phyloP scores from a whole-genome alignment of 2,113 vertebrate genomes.

The Callocephalon fimbriatum region DNA sequence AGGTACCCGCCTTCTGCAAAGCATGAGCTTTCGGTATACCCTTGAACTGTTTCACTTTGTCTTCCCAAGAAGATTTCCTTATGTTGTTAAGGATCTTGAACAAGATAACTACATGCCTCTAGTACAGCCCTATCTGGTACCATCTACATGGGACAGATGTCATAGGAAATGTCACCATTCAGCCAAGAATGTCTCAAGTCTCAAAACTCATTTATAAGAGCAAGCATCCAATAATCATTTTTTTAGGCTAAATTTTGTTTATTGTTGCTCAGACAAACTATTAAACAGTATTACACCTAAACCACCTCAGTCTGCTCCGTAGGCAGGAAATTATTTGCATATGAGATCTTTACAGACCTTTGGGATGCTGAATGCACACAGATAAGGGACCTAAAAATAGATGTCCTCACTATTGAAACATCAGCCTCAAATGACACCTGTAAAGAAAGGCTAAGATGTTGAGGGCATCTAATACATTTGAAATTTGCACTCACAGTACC shows the following conservation, averaged over 20 bases:
- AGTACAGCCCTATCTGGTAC: background rate
- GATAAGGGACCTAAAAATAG: background rate
- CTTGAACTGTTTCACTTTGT: background rate
- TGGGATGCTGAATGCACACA: background rate
- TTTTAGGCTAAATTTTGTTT: background rate
- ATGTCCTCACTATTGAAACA: background rate
- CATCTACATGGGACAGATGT: background rate
- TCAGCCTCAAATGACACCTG: background rate
- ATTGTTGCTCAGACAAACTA: background rate
- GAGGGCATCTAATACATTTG: background rate
- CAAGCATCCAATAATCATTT: background rate
- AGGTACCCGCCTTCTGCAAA: background rate
- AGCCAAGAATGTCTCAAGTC: background rate
- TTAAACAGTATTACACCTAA: background rate
- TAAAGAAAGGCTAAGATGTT: background rate
- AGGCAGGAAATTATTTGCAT: background rate
- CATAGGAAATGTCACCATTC: background rate
- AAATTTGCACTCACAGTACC: background rate
- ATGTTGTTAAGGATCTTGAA: background rate
- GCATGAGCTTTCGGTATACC: background rate
- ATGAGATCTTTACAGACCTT: background rate
- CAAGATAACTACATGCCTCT: background rate
- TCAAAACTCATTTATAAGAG: background rate
- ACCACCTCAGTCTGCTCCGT: background rate
- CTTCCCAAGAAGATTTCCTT: background rate